Percentiles rank a stretch among this genome's conserved stretches.
phyloP scores from a whole-genome alignment of 1,140 invertebrate species.

The Octopus sinensis region DNA sequence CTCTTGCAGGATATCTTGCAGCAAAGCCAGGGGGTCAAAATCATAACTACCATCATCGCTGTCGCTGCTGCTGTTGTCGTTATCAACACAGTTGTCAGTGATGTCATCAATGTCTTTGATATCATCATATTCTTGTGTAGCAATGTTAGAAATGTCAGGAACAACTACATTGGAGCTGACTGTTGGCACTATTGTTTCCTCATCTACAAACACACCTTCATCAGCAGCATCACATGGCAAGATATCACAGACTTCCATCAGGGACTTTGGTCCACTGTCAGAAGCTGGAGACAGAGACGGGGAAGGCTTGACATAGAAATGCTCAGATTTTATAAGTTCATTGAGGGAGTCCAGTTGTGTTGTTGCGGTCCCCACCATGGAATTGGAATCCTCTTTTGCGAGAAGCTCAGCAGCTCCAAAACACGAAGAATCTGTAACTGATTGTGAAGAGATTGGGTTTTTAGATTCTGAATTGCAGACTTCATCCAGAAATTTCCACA shows the following conservation, averaged over 20 bases:
- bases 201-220: background rate
- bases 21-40: background rate
- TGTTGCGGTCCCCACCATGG: constrained; percentile 57
- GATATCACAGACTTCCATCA: too few species aligned
- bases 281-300: background rate
- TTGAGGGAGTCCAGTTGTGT: constrained; percentile 58
- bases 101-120: background rate
- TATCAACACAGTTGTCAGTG: background rate
- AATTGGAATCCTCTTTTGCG: background rate
- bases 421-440: too few species aligned
- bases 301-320: constrained; percentile 37
- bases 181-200: background rate
- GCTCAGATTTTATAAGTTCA: constrained; percentile 57
- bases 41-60: background rate
- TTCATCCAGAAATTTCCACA: constrained; percentile 42
- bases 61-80: background rate
- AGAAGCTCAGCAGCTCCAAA: too few species aligned
- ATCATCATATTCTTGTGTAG: background rate
- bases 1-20: background rate
- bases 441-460: background rate
- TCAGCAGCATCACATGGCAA: background rate
- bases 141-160: background rate
- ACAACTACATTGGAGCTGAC: background rate
- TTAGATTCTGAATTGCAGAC: background rate
- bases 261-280: background rate